phyloP scores from a whole-genome alignment of 2,888 invertebrate genomes.

The Heliconius hortense region DNA sequence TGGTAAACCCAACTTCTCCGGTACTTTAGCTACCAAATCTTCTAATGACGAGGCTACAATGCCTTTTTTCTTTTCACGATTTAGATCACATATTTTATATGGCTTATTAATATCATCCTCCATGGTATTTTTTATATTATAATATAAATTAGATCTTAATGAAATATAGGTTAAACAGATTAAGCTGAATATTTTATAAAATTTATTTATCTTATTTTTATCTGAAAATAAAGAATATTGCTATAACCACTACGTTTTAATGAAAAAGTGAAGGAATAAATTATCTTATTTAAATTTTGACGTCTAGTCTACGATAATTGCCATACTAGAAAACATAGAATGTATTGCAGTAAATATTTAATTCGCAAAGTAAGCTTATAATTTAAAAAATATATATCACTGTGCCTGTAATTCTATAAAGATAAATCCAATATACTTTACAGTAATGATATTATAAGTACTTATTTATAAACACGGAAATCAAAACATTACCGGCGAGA shows the following conservation, averaged over 20 bases:
- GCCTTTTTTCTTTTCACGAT: slow-evolving; percentile 90
- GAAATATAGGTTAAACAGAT: background rate
- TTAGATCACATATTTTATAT: slow-evolving; percentile 90
- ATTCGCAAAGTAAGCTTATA: slow-evolving; percentile 1
- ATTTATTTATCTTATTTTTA: slow-evolving; percentile 8
- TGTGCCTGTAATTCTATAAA: background rate
- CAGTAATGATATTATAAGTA: background rate
- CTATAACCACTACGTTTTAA: background rate
- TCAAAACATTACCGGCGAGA: slow-evolving; percentile 40
- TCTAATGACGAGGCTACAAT: slow-evolving; percentile 90
- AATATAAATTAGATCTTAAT: background rate
- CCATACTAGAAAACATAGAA: slow-evolving; percentile 31
- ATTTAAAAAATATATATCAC: background rate
- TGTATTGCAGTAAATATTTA: background rate
- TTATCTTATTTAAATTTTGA: slow-evolving; percentile 34
- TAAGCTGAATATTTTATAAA: slow-evolving; percentile 4
- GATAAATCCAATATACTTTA: background rate
- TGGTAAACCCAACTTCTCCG: slow-evolving; percentile 86
- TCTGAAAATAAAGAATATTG: slow-evolving; percentile 1
- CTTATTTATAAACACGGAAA: slow-evolving; percentile 31
- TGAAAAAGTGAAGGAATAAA: slow-evolving; percentile 19
- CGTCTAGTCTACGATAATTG: slow-evolving; percentile 38
- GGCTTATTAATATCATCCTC: slow-evolving; percentile 84
- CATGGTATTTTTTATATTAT: slow-evolving; percentile 60
- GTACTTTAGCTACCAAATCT: slow-evolving; percentile 88